Percentiles rank a stretch among this genome's conserved stretches.
Conservation (phyloP, 2,888 invertebrate species). For the Ceraclea dissimilis region DNA sequence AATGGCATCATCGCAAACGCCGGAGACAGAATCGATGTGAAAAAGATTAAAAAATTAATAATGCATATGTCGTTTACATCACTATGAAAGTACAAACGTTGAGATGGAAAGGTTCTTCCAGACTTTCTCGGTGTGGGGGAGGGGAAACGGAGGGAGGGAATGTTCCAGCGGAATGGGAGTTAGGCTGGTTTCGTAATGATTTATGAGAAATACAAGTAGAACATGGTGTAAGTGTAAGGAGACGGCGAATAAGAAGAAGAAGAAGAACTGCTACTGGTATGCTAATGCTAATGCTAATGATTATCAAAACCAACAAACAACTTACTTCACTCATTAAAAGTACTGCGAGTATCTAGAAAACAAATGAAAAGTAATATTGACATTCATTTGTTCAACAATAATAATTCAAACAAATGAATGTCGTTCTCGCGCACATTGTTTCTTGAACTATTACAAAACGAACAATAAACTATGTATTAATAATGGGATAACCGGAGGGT, state of each 20-base stretch:
- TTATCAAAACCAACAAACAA: conserved; percentile 10
- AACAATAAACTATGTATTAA: no score
- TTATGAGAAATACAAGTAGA: conserved; percentile 10
- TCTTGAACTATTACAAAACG: no score
- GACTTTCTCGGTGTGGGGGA: not conserved
- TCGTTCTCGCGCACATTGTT: no score
- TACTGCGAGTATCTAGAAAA: no score
- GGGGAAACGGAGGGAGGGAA: not conserved
- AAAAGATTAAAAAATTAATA: no score
- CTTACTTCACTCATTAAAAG: no score
- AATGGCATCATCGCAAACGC: no score
- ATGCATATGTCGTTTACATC: no score
- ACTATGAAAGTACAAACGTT: no score
- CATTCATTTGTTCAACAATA: not conserved
- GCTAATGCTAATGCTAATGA: conserved; percentile 10
- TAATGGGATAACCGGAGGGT: no score
- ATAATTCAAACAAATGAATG: no score
- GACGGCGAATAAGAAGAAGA: not conserved
- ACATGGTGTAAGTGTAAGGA: not conserved
- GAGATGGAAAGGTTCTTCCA: not conserved
- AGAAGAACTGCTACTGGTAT: conserved; percentile 6
- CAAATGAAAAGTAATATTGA: not conserved
- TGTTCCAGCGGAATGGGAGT: not conserved
- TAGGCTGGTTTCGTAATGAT: conserved; percentile 5
- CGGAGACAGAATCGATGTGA: no score